phyloP scores from a whole-genome alignment of 2,888 invertebrate genomes.

The Ichneumoninae sp. region DNA sequence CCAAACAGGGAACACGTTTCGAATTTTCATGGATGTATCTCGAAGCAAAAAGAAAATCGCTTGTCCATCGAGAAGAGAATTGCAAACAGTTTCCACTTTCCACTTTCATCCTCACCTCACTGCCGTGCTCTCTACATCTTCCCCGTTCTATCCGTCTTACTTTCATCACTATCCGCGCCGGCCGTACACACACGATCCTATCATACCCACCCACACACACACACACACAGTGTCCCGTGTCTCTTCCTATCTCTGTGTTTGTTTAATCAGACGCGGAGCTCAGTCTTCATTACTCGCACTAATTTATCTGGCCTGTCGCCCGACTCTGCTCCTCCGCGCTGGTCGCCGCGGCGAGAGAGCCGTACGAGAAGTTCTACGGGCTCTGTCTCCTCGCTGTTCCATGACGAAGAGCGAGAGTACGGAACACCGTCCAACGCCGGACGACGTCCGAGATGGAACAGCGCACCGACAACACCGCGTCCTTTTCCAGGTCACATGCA shows the following conservation, averaged over 20 bases:
- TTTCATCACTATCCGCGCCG: constrained; percentile 46
- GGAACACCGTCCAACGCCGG: constrained; percentile 49
- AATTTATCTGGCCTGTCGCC: constrained; percentile 82
- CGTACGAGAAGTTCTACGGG: constrained; percentile 5
- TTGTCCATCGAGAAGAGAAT: constrained; percentile 66
- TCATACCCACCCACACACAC: constrained; percentile 31
- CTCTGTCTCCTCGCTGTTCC: constrained; percentile 40
- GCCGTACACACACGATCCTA: constrained; percentile 19
- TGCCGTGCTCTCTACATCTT: constrained; percentile 37
- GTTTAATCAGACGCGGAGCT: constrained; percentile 82
- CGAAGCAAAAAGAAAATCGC: not conserved
- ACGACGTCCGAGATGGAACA: constrained; percentile 56
- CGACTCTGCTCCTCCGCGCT: constrained; percentile 71
- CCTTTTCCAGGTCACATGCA: constrained; percentile 56
- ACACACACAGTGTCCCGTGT: constrained; percentile 71
- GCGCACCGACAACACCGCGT: constrained; percentile 7
- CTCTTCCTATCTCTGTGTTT: constrained; percentile 76
- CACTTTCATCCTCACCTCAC: constrained; percentile 28
- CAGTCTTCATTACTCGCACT: constrained; percentile 82
- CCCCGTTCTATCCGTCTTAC: constrained; percentile 61
- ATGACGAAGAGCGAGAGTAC: constrained; percentile 32
- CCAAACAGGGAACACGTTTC: not conserved
- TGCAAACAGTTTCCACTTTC: constrained; percentile 61
- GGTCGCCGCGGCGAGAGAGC: constrained; percentile 41
- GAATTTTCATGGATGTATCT: not conserved